Percentiles rank a stretch among this genome's conserved stretches.
phyloP scores from a whole-genome alignment of 2,113 vertebrate species.

The Gnathonemus longibarbis region DNA sequence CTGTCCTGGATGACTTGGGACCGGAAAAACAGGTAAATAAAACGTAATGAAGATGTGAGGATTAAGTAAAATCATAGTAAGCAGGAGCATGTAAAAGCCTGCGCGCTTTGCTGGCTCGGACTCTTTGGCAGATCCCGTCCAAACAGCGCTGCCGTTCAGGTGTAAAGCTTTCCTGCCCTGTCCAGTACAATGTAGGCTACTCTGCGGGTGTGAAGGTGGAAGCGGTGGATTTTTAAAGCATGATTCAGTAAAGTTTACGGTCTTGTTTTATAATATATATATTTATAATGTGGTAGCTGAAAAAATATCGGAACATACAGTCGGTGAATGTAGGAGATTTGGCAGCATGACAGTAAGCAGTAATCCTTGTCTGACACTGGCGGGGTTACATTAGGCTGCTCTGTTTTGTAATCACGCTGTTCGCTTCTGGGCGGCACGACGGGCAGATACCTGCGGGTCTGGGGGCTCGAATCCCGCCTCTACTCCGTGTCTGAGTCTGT shows the following conservation, averaged over 20 bases:
- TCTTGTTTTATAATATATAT: neutral
- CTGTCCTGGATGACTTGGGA: slow-evolving; percentile 45
- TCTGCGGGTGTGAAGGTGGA: neutral
- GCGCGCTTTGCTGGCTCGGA: neutral
- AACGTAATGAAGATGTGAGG: neutral
- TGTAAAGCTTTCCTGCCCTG: neutral
- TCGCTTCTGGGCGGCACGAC: neutral
- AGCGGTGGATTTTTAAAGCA: neutral
- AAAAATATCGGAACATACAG: neutral
- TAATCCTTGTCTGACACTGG: neutral
- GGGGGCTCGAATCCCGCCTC: neutral
- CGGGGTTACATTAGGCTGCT: neutral
- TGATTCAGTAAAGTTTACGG: neutral
- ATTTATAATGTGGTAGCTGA: neutral
- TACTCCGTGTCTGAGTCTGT: neutral
- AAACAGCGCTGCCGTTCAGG: neutral
- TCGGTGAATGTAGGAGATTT: neutral
- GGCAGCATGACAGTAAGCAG: neutral
- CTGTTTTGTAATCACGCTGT: neutral
- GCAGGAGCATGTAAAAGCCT: neutral
- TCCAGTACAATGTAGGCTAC: neutral
- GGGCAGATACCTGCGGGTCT: neutral
- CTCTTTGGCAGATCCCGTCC: neutral
- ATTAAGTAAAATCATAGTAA: neutral
- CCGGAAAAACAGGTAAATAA: slow-evolving; percentile 52